phyloP scores from a whole-genome alignment of 1,140 invertebrate species.

The Meteorus sp. region DNA sequence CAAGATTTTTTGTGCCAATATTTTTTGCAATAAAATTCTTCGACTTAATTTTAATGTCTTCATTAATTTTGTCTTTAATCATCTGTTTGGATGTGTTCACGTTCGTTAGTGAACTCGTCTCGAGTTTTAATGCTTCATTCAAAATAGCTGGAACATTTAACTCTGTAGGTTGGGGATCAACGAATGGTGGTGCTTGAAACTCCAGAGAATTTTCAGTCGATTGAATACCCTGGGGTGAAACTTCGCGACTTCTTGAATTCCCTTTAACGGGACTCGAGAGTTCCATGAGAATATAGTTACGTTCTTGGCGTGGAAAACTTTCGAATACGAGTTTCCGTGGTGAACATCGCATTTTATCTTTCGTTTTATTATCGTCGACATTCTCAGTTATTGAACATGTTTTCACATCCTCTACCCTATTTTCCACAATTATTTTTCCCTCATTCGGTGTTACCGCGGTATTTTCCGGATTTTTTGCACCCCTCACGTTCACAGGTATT shows the following conservation, averaged over 20 bases:
- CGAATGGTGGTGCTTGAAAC: slow-evolving; percentile 28
- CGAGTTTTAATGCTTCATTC: not conserved
- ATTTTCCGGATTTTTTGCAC: not conserved
- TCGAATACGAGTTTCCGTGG: slow-evolving; percentile 30
- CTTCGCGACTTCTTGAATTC: slow-evolving; percentile 12
- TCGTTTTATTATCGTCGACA: not conserved
- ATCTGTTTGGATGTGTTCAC: slow-evolving; percentile 6
- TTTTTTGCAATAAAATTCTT: not conserved
- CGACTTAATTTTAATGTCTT: slow-evolving; percentile 1
- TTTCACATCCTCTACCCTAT: no score
- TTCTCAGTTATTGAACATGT: not conserved
- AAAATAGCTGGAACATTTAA: slow-evolving; percentile 2
- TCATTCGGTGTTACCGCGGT: no score
- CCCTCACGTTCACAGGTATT: not conserved
- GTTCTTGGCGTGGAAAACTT: slow-evolving; percentile 36
- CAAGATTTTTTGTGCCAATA: not conserved
- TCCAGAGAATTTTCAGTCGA: slow-evolving; percentile 15
- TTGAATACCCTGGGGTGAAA: slow-evolving; percentile 2
- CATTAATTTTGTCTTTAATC: slow-evolving; percentile 7
- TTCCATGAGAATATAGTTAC: slow-evolving; percentile 41
- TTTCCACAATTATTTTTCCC: no score
- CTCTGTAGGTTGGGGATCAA: slow-evolving; percentile 14
- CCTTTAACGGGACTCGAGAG: slow-evolving; percentile 37
- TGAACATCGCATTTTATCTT: slow-evolving; percentile 2
- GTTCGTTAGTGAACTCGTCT: not conserved